A percentile compares a stretch with the other conserved stretches of the same genome.
Conservation (phyloP, 2,797 vertebrate genomes). For the Gymnothorax javanicus region DNA sequence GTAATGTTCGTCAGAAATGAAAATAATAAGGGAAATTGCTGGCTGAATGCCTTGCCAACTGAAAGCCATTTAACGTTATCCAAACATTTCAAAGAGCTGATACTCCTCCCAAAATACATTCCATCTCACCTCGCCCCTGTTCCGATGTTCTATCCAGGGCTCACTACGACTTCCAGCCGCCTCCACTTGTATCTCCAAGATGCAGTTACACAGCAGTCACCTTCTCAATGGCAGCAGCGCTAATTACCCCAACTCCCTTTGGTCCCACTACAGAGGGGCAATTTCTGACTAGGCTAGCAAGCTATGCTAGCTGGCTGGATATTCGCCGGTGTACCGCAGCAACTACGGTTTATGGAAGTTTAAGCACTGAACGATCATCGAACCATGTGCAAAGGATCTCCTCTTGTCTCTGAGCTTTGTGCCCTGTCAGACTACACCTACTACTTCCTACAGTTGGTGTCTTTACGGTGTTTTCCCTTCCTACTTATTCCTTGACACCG, state of each 20-base stretch:
- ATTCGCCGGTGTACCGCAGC: constrained; percentile 36
- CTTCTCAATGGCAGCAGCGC: constrained; percentile 1
- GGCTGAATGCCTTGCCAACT: neutral
- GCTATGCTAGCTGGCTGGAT: constrained; percentile 23
- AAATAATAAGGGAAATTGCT: neutral
- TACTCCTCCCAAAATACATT: neutral
- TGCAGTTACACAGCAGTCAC: neutral
- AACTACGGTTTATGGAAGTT: constrained; percentile 31
- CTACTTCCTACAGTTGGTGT: neutral
- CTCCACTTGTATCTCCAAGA: constrained; percentile 17
- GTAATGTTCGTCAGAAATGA: neutral
- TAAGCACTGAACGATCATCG: constrained; percentile 3
- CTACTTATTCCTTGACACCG: constrained; percentile 72
- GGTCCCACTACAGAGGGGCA: neutral
- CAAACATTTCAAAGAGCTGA: neutral
- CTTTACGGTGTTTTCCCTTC: constrained; percentile 34
- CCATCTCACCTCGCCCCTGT: constrained; percentile 25
- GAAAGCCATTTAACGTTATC: neutral
- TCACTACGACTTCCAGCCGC: constrained; percentile 22
- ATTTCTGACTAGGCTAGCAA: constrained; percentile 3
- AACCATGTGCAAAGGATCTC: neutral
- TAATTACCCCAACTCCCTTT: constrained; percentile 5
- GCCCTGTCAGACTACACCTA: neutral
- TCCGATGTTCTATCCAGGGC: constrained; percentile 23
- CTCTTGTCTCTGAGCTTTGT: neutral